Conservation (phyloP, 2,888 invertebrate species). For the Tuta absoluta region DNA sequence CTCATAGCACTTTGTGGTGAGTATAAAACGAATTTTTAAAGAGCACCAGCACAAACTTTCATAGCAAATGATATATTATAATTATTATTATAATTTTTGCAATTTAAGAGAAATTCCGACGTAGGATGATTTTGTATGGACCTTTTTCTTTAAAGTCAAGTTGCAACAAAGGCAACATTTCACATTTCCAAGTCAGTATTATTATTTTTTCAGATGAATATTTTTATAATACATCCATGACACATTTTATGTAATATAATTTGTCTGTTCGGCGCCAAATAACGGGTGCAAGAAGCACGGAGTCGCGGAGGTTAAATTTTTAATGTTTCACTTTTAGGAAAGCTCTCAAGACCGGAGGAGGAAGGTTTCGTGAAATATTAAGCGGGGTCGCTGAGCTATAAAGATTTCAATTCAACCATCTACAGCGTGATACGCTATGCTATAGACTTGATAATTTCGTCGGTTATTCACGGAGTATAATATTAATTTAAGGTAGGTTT, state of each 20-base stretch:
- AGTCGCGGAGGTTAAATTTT: slow-evolving; percentile 7
- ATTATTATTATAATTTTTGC: too few species aligned
- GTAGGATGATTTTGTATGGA: too few species aligned
- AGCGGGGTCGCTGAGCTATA: neutral
- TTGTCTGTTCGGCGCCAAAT: neutral
- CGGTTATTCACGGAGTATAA: too few species aligned
- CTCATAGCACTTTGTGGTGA: slow-evolving; percentile 70
- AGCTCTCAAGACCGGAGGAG: slow-evolving; percentile 12
- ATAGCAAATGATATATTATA: neutral
- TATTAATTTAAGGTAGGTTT: too few species aligned
- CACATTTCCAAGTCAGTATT: neutral
- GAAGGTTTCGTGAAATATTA: slow-evolving; percentile 9
- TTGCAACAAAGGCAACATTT: too few species aligned
- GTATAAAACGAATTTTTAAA: slow-evolving; percentile 39
- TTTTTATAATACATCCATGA: slow-evolving; percentile 2
- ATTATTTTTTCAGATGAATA: neutral
- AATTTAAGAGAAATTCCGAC: too few species aligned
- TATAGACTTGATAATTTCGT: too few species aligned
- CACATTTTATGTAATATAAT: neutral
- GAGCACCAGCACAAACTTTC: too few species aligned
- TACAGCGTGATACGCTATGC: too few species aligned
- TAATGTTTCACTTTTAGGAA: slow-evolving; percentile 8
- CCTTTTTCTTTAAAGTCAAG: too few species aligned
- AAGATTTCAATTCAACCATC: neutral
- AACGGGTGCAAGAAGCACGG: slow-evolving; percentile 3